phyloP scores from a whole-genome alignment of 2,888 invertebrate genomes.

The Kuschelorhynchus macadamiae region DNA sequence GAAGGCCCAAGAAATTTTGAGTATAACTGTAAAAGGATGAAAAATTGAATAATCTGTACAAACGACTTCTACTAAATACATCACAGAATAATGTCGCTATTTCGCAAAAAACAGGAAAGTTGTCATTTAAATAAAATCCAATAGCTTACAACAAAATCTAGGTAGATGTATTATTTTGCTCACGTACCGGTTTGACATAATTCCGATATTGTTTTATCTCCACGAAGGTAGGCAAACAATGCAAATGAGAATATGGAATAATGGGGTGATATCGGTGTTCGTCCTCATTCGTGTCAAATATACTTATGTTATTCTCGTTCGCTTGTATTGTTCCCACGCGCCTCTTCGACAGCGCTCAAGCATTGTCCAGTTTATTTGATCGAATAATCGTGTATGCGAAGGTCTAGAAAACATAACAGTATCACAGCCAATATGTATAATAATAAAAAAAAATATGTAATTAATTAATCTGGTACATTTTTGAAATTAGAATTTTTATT shows the following conservation, averaged over 20 bases:
- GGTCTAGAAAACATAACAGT: too few species aligned
- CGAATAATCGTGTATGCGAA: neutral
- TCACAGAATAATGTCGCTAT: too few species aligned
- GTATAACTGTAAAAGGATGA: too few species aligned
- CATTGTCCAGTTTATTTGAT: slow-evolving; percentile 3
- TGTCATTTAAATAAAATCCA: too few species aligned
- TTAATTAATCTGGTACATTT: too few species aligned
- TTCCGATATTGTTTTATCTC: slow-evolving; percentile 27
- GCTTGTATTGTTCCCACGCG: slow-evolving; percentile 10
- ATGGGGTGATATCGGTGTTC: slow-evolving; percentile 27
- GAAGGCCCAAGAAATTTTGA: too few species aligned
- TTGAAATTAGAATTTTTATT: too few species aligned
- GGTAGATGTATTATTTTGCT: slow-evolving; percentile 22
- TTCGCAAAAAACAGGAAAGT: too few species aligned
- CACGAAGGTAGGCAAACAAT: slow-evolving; percentile 15
- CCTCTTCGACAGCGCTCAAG: slow-evolving; percentile 20
- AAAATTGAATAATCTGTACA: too few species aligned
- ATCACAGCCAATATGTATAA: too few species aligned
- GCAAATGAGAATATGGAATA: slow-evolving; percentile 34
- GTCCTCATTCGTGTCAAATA: slow-evolving; percentile 29
- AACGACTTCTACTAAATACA: too few species aligned
- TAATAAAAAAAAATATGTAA: too few species aligned
- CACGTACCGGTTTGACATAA: slow-evolving; percentile 25
- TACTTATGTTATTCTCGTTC: slow-evolving; percentile 23
- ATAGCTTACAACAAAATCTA: slow-evolving; percentile 6